Percentiles rank a stretch among this genome's conserved stretches.
phyloP scores from a whole-genome alignment of 2,888 invertebrate genomes.

The Augiades crinisus region DNA sequence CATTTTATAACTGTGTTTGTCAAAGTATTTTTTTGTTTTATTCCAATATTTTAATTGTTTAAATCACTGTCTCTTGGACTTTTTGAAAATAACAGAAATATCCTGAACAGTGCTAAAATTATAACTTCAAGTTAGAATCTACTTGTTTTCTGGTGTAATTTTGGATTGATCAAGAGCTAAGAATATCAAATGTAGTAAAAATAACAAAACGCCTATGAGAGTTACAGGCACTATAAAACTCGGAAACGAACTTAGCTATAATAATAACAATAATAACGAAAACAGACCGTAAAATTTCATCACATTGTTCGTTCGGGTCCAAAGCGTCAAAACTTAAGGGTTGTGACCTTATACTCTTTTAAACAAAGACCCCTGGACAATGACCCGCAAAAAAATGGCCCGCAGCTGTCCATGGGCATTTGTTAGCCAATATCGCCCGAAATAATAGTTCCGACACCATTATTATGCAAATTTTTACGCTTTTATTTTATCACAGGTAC shows the following conservation, averaged over 20 bases:
- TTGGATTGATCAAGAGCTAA: no score
- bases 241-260: not conserved
- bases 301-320: slow-evolving; percentile 21
- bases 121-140: no score
- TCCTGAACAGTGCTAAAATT: no score
- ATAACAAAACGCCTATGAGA: no score
- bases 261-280: slow-evolving; percentile 9
- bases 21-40: no score
- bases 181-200: no score
- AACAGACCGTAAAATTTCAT: slow-evolving; percentile 21
- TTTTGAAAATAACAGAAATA: no score
- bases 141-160: no score
- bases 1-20: no score
- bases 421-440: slow-evolving; percentile 65
- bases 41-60: no score
- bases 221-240: no score
- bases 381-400: slow-evolving; percentile 55
- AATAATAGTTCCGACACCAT: slow-evolving; percentile 69
- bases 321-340: slow-evolving; percentile 39
- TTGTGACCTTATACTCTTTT: slow-evolving; percentile 50
- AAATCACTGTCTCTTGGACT: no score
- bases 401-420: slow-evolving; percentile 71
- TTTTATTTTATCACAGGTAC: slow-evolving; percentile 75
- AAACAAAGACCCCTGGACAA: slow-evolving; percentile 65
- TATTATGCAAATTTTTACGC: slow-evolving; percentile 73